Percentiles rank a stretch among this genome's conserved stretches.
Conservation (phyloP, 2,797 vertebrate genomes). For the Aulostomus chinensis region DNA sequence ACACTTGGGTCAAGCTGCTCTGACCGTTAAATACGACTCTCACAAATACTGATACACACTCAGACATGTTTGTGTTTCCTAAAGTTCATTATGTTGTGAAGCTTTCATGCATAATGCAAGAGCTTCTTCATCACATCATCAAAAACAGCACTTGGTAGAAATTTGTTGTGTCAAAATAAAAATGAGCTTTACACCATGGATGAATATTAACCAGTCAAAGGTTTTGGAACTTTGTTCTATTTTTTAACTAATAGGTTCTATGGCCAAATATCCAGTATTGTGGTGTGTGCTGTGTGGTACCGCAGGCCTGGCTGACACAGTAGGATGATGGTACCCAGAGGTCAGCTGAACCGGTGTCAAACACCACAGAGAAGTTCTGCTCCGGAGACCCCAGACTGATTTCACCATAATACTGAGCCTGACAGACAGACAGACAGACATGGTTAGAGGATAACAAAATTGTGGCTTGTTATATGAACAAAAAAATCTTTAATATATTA, state of each 20-base stretch:
- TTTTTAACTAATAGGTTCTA: no score
- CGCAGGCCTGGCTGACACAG: constrained; percentile 82
- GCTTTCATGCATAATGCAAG: no score
- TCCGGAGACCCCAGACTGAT: constrained; percentile 75
- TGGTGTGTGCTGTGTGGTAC: constrained; percentile 46
- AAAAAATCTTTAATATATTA: no score
- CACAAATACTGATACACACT: neutral
- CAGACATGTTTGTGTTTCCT: neutral
- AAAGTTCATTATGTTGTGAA: no score
- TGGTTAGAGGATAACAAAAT: no score
- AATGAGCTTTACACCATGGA: no score
- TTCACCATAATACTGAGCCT: constrained; percentile 82
- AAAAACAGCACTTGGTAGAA: no score
- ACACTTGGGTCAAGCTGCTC: constrained; percentile 21
- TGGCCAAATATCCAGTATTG: neutral
- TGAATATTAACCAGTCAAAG: no score
- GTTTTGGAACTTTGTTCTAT: no score
- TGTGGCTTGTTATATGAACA: no score
- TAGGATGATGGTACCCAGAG: constrained; percentile 83
- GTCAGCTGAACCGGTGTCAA: constrained; percentile 83
- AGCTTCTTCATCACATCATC: no score
- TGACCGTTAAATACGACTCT: constrained; percentile 30
- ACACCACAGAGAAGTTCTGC: constrained; percentile 84
- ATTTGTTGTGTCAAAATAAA: no score
- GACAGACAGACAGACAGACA: constrained; percentile 17